phyloP scores from a whole-genome alignment of 1,140 invertebrate species.

The Papilio polyxenes region DNA sequence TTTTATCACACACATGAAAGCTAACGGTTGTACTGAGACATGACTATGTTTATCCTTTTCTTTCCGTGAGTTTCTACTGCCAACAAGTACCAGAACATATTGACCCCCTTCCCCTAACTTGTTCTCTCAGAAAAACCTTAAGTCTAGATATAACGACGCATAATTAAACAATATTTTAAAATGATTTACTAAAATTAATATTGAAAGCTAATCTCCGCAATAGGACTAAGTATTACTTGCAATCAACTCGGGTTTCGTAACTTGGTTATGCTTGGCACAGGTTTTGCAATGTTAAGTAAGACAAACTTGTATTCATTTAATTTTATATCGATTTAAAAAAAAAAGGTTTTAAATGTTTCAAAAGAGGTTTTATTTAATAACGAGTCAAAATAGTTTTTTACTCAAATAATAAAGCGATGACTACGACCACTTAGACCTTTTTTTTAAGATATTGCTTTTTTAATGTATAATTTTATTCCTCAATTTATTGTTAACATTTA shows the following conservation, averaged over 20 bases:
- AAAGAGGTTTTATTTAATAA: no score
- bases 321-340: background rate
- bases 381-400: background rate
- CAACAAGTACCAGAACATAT: no score
- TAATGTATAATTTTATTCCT: background rate
- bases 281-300: slow-evolving; percentile 1
- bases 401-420: background rate
- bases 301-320: background rate
- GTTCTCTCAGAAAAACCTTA: no score
- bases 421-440: no score
- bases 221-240: background rate
- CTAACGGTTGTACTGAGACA: no score
- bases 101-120: no score
- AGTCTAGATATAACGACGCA: background rate
- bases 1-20: no score
- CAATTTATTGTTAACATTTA: background rate
- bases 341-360: background rate
- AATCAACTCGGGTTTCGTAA: slow-evolving; percentile 4
- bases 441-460: no score
- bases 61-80: no score
- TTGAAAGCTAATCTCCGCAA: background rate
- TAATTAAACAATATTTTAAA: background rate
- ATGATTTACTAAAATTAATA: background rate
- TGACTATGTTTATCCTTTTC: no score
- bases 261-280: slow-evolving; percentile 1